Evolutionary conservation across 2,113 vertebrate species (phyloP), one percentile per base, ranked within the genome.

Genomic region (Nanger granti): DNA sequence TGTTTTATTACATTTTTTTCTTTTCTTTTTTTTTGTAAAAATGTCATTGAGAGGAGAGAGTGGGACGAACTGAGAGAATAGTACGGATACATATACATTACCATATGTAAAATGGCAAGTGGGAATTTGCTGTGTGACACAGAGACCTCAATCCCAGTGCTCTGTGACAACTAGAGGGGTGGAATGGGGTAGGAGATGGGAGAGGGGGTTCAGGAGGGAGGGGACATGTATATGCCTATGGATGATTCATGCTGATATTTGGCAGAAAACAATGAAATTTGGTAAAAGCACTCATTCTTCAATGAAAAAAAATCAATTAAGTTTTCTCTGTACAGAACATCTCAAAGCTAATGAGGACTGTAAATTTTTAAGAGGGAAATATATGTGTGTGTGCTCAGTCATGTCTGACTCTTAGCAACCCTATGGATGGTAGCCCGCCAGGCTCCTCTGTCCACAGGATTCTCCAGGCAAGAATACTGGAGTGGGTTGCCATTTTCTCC

Each of bases 281-380:
- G 5, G 69, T 73, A 73, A 41, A 41, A 73, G n/a, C 69, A 73
- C 5, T 41, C n/a, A 41, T 73, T 73, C n/a, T 73, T 73, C 69
- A 95, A 87, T 44, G 7, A 93, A 95, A 97, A 89, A 92, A 64
- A 83, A 55, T 87, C 88, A 64, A 79, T 55, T 87, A 96, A 37
- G 8, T 62, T 87, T 87, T 11, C 26, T 69, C 52, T 87, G 64
- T 44, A 94, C 4, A 88, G 44, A 94, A 79, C 8, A 57, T 95
- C 44, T 69, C 22, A 89, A 69, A 88, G 83, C 24, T 89, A 90
- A 14, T 89, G 84, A 11, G 64, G n/a, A 60, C 8, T 87, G 12
- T 34, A 88, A 93, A 55, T 73, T 88, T 88, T 57, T 59, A 64
- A 86, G 29, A 96, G 47, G 44, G 76, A 82, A 31, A 84, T 20